A percentile compares a stretch with the other conserved stretches of the same genome.
Evolutionary conservation across 2,888 invertebrate genomes (phyloP).

Genomic region (Thecocarcelia acutangulata): DNA sequence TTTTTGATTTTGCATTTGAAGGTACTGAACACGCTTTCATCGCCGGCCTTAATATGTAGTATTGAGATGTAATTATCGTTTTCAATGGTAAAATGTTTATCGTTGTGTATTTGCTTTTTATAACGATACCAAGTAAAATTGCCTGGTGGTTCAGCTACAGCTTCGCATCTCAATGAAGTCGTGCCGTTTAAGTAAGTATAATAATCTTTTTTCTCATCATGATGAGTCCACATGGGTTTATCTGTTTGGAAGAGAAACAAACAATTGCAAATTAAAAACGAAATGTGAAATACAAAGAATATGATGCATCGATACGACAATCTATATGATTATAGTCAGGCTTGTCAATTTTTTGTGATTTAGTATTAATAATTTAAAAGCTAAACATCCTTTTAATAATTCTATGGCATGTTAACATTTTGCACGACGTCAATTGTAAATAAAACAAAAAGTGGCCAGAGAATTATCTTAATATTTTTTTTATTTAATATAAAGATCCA

Average conservation of each 20-base stretch:
- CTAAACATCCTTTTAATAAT: no score
- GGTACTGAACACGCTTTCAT: constrained; percentile 81
- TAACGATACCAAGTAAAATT: constrained; percentile 82
- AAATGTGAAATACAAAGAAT: not conserved
- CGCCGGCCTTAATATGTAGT: constrained; percentile 76
- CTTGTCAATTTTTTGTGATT: no score
- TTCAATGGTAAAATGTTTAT: constrained; percentile 76
- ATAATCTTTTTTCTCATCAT: constrained; percentile 74
- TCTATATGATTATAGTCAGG: no score
- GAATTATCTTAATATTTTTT: no score
- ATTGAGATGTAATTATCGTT: constrained; percentile 78
- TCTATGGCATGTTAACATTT: no score
- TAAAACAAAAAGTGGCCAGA: no score
- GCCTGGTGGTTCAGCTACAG: constrained; percentile 83
- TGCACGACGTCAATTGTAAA: no score
- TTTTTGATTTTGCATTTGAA: constrained; percentile 84
- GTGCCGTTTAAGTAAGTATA: constrained; percentile 82
- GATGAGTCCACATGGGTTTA: constrained; percentile 79
- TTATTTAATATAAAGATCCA: no score
- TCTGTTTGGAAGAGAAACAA: constrained; percentile 72
- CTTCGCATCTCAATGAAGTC: constrained; percentile 84
- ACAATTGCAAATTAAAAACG: not conserved
- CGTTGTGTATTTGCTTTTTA: constrained; percentile 77
- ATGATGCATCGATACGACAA: not conserved
- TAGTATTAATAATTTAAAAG: no score